Conservation (phyloP, 2,797 vertebrate genomes). For the Sebastes trivittatus region DNA sequence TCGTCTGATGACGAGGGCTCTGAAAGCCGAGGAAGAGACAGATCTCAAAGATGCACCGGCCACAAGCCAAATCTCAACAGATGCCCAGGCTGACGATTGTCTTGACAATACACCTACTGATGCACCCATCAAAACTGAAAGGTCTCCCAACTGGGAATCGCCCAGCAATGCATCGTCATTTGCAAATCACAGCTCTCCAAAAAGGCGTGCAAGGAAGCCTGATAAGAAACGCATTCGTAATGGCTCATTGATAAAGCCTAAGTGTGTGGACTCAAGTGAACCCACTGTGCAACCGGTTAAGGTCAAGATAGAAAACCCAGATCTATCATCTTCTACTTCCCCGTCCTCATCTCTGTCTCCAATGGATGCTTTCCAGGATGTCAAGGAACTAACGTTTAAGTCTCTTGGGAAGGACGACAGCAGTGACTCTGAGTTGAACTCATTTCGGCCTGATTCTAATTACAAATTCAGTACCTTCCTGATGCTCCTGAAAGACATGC, state of each 20-base stretch:
- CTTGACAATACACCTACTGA: conserved; percentile 7
- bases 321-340: conserved; percentile 58
- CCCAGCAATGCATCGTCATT: conserved; percentile 27
- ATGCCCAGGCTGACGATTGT: background rate
- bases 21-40: conserved; percentile 71
- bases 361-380: conserved; percentile 82
- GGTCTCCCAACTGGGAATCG: conserved; percentile 39
- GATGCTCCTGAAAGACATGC: conserved; percentile 97
- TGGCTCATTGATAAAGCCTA: conserved; percentile 58
- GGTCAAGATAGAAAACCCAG: conserved; percentile 75
- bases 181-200: conserved; percentile 56
- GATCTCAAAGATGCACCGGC: conserved; percentile 64
- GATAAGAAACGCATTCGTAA: conserved; percentile 74
- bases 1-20: conserved; percentile 78
- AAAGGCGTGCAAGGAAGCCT: conserved; percentile 68
- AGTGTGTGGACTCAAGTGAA: background rate
- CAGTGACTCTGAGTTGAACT: conserved; percentile 74
- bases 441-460: conserved; percentile 88
- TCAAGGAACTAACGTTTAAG: conserved; percentile 89
- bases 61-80: conserved; percentile 43
- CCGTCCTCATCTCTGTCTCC: conserved; percentile 69
- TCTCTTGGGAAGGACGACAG: conserved; percentile 85
- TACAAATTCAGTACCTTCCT: conserved; percentile 96
- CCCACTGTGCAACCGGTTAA: conserved; percentile 18
- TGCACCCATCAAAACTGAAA: conserved; percentile 43